Percentiles rank a stretch among this genome's conserved stretches.
Evolutionary conservation across 2,888 invertebrate species (phyloP).

Genomic region (Megalurothrips usitatus): DNA sequence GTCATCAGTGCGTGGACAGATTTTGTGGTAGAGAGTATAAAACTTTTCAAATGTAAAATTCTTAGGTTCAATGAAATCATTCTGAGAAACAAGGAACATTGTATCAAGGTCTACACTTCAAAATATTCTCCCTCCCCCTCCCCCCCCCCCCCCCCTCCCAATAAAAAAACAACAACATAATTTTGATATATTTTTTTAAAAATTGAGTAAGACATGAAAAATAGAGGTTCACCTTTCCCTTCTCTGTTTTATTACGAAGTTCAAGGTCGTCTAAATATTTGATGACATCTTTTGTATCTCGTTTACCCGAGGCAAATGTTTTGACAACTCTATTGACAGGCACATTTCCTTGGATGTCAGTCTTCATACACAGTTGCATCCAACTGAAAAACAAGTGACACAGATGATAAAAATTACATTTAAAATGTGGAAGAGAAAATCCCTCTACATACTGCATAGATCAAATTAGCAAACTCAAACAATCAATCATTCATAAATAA

Average conservation of each 20-base stretch:
- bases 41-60: constrained; percentile 99
- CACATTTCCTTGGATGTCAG: constrained; percentile 91
- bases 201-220: no score
- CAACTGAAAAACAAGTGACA: constrained; percentile 65
- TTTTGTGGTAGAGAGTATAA: constrained; percentile 96
- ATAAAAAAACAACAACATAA: neutral
- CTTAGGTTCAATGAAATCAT: constrained; percentile 89
- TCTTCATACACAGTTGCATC: constrained; percentile 94
- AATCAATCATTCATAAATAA: neutral
- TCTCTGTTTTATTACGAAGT: constrained; percentile 80
- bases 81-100: constrained; percentile 50
- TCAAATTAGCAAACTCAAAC: neutral
- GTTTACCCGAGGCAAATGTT: constrained; percentile 99
- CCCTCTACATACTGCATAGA: neutral
- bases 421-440: neutral
- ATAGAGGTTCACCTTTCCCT: neutral
- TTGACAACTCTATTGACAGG: constrained; percentile 94
- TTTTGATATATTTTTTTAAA: no score
- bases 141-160: no score
- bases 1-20: constrained; percentile 91
- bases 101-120: no score
- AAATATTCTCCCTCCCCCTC: no score
- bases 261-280: constrained; percentile 92
- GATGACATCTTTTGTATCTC: constrained; percentile 89
- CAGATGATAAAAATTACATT: constrained; percentile 2